phyloP scores from a whole-genome alignment of 2,113 vertebrate species.

The Cyprinus carpio region DNA sequence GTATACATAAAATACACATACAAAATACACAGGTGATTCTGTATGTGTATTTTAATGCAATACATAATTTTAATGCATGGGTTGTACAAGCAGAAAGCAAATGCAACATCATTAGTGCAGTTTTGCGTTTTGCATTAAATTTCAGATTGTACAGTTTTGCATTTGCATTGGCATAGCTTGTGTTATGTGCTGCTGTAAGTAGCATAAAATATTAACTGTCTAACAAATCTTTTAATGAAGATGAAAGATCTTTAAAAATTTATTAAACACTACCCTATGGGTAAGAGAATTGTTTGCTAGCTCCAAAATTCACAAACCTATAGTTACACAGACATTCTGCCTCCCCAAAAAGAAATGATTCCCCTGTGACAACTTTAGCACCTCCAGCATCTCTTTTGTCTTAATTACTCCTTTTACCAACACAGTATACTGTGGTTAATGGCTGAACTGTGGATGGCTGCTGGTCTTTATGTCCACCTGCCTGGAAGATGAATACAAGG shows the following conservation, averaged over 20 bases:
- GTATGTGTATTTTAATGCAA: neutral
- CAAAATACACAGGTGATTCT: neutral
- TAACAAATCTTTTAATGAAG: neutral
- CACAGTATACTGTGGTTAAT: slow-evolving; percentile 22
- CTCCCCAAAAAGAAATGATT: neutral
- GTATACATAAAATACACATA: too few species aligned
- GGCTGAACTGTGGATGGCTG: slow-evolving; percentile 22
- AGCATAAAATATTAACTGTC: neutral
- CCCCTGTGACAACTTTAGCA: neutral
- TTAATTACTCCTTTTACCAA: slow-evolving; percentile 31
- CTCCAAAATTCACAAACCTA: neutral
- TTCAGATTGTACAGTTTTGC: neutral
- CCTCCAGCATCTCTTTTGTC: slow-evolving; percentile 26
- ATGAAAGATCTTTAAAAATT: neutral
- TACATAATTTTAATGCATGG: neutral
- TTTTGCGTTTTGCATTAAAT: neutral
- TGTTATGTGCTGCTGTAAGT: neutral
- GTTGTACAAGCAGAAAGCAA: neutral
- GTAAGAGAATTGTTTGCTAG: neutral
- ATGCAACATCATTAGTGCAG: neutral
- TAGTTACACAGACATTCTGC: neutral
- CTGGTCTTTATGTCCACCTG: slow-evolving; percentile 40
- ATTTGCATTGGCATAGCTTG: neutral
- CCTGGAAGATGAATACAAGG: slow-evolving; percentile 15
- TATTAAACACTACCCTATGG: neutral